Conservation (phyloP, 53 echinoderm and acorn worm species). For the Zoroaster sp. region DNA sequence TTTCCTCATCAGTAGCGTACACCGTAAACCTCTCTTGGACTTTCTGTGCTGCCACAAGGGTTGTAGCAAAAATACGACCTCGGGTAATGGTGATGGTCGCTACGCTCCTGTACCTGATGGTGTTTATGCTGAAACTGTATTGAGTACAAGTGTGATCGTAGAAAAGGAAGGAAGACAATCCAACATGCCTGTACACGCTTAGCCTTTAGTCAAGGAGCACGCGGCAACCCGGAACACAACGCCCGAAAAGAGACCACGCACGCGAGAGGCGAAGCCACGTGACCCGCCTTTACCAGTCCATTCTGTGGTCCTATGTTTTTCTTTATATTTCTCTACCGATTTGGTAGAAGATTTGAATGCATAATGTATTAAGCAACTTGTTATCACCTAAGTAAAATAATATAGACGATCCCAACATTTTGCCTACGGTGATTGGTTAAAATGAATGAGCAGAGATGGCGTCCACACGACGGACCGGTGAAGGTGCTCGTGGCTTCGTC, state of each 20-base stretch:
- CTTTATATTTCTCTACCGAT: neutral
- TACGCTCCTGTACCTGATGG: slow-evolving; percentile 30
- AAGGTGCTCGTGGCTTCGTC: too few relatives aligned
- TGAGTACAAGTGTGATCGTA: neutral
- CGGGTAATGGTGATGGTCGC: neutral
- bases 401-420: too few relatives aligned
- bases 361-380: too few relatives aligned
- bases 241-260: neutral
- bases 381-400: too few relatives aligned
- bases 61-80: neutral
- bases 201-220: too few relatives aligned
- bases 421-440: too few relatives aligned
- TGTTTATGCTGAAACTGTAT: slow-evolving; percentile 5
- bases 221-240: too few relatives aligned
- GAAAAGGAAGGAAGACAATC: neutral
- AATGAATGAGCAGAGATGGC: too few relatives aligned
- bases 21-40: slow-evolving; percentile 1
- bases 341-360: too few relatives aligned
- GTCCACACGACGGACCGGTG: too few relatives aligned
- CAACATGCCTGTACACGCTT: too few relatives aligned
- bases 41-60: neutral
- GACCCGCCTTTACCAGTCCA: neutral
- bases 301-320: neutral
- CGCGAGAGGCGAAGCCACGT: too few relatives aligned
- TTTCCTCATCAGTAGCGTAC: slow-evolving; percentile 18